Conservation (phyloP, 2,113 vertebrate species). For the Chionis minor region DNA sequence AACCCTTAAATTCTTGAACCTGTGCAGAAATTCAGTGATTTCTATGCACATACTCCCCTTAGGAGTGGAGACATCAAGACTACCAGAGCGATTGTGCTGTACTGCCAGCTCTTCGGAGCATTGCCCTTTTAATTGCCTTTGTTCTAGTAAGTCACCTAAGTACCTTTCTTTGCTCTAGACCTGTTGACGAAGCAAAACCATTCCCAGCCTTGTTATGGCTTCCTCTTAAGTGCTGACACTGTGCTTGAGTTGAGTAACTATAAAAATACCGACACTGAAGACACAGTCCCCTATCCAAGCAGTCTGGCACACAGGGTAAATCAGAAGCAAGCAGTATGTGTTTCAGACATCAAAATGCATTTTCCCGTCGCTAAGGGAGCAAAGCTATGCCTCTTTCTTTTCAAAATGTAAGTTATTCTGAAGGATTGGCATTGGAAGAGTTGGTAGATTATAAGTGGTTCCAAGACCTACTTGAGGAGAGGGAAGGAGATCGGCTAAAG, state of each 20-base stretch:
- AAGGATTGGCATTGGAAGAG: background rate
- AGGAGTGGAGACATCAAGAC: background rate
- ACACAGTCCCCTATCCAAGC: background rate
- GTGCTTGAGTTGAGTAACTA: background rate
- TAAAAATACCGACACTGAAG: background rate
- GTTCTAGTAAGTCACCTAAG: background rate
- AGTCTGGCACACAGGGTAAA: background rate
- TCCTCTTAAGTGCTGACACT: background rate
- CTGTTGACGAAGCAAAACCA: background rate
- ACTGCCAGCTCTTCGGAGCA: background rate
- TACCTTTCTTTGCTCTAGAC: background rate
- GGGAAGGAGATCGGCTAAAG: background rate
- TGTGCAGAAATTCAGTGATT: background rate
- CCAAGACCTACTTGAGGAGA: background rate
- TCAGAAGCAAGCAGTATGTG: background rate
- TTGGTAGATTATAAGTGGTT: background rate
- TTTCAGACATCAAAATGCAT: background rate
- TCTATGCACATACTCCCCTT: background rate
- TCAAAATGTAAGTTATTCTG: background rate
- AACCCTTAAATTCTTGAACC: background rate
- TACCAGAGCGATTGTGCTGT: rapidly evolving
- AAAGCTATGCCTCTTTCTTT: background rate
- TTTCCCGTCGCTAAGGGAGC: background rate
- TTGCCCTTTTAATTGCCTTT: background rate
- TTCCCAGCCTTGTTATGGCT: background rate